A percentile compares a stretch with the other conserved stretches of the same genome.
Evolutionary conservation across 2,888 invertebrate genomes (phyloP).

Genomic region (Schizotus pectinicornis): DNA sequence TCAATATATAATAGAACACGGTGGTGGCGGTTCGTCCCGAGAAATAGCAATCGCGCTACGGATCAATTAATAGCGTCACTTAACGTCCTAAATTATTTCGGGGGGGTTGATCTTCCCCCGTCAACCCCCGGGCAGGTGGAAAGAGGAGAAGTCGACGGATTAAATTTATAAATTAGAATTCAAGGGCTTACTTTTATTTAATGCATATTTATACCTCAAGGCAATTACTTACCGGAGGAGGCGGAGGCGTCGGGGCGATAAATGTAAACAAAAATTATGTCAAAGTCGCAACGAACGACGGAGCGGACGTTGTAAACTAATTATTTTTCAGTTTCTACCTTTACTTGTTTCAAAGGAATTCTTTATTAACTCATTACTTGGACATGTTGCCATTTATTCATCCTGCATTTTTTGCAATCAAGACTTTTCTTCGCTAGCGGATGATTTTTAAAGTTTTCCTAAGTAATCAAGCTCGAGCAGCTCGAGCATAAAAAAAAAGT

Average conservation of each 20-base stretch:
- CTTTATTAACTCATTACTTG: conserved; percentile 1
- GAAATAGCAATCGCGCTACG: neutral
- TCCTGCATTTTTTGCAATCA: neutral
- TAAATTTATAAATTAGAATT: no score
- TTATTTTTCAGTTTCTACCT: conserved; percentile 1
- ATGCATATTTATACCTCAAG: neutral
- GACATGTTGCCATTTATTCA: neutral
- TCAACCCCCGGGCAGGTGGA: no score
- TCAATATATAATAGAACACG: no score
- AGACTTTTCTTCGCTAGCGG: no score
- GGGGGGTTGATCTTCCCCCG: no score
- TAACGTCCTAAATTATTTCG: no score
- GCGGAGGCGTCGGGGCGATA: neutral
- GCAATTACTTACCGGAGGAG: no score
- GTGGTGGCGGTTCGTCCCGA: neutral
- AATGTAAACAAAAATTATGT: conserved; percentile 4
- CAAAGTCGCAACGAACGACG: neutral
- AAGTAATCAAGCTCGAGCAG: no score
- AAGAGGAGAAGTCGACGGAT: no score
- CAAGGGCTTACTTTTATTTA: neutral
- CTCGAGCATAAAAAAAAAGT: no score
- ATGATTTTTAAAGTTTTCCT: no score
- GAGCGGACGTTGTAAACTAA: neutral
- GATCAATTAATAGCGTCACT: no score
- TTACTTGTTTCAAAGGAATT: conserved; percentile 7